Conservation (phyloP, 1,140 invertebrate genomes). For the Platorchestia sp. region DNA sequence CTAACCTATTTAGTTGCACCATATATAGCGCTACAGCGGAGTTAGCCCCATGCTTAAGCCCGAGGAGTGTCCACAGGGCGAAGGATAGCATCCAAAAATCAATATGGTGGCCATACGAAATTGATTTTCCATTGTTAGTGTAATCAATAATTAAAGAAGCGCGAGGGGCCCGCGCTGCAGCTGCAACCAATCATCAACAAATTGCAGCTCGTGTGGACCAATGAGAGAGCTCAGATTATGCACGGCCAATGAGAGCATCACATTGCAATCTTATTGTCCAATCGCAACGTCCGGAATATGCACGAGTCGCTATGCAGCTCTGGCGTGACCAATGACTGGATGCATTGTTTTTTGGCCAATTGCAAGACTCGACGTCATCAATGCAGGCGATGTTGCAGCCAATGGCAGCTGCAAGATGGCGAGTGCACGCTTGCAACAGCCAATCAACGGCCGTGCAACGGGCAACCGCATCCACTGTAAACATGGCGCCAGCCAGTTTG, state of each 20-base stretch:
- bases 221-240: not conserved
- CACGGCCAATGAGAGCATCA: not conserved
- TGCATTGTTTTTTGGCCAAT: slow-evolving; percentile 13
- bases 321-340: not conserved
- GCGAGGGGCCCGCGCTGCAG: not conserved
- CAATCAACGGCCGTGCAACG: slow-evolving; percentile 5
- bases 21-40: too few species aligned
- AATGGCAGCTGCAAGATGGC: not conserved
- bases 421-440: slow-evolving; percentile 4
- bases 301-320: not conserved
- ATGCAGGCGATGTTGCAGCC: slow-evolving; percentile 46
- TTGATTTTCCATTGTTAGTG: not conserved
- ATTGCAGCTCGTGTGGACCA: not conserved
- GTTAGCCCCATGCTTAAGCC: too few species aligned
- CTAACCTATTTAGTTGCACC: too few species aligned
- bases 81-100: not conserved
- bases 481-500: not conserved
- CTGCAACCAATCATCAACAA: not conserved
- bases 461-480: not conserved
- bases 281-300: not conserved
- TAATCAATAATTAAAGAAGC: slow-evolving; percentile 2
- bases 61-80: too few species aligned
- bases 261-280: not conserved
- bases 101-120: not conserved
- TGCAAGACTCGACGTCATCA: not conserved